Evolutionary conservation across 1,140 invertebrate species (phyloP).

Genomic region (Hydropsyche tenuis): DNA sequence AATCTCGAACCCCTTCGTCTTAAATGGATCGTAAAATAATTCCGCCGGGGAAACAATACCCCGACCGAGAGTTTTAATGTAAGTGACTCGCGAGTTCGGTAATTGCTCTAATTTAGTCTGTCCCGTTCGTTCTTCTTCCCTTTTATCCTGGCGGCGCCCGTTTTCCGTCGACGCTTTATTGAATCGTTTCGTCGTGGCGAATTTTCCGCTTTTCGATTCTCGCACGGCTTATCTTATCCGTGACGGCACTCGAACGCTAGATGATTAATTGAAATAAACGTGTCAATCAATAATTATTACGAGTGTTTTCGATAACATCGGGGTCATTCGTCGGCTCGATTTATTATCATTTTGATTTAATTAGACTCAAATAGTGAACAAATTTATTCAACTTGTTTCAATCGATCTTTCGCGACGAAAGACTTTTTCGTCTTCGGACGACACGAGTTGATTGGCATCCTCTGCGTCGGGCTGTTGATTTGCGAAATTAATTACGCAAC

Average conservation of each 20-base stretch:
- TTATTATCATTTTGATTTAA: not conserved
- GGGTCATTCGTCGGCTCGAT: not conserved
- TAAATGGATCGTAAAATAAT: constrained; percentile 48
- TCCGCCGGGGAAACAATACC: constrained; percentile 46
- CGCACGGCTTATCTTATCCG: constrained; percentile 22
- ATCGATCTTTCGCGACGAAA: not conserved
- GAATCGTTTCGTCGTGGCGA: constrained; percentile 17
- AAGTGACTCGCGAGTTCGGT: constrained; percentile 48
- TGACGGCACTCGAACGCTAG: not conserved
- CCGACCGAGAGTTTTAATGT: constrained; percentile 44
- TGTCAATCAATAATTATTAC: too few species aligned
- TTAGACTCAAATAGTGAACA: too few species aligned
- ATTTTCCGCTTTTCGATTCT: constrained; percentile 17
- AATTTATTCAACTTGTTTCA: too few species aligned
- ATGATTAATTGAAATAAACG: constrained; percentile 13
- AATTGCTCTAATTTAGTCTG: constrained; percentile 49
- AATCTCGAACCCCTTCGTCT: constrained; percentile 32
- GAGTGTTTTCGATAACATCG: not conserved
- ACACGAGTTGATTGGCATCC: constrained; percentile 20
- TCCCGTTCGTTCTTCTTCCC: constrained; percentile 30
- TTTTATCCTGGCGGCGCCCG: constrained; percentile 1
- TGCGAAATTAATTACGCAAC: constrained; percentile 31
- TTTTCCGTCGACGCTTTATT: constrained; percentile 8
- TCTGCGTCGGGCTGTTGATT: constrained; percentile 27
- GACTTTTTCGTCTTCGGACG: not conserved